These are phyloP conservation scores for Matsumurasca onukii DNA, from an alignment of 1,140 invertebrate genomes.

Conservation along the genomic window DNA sequence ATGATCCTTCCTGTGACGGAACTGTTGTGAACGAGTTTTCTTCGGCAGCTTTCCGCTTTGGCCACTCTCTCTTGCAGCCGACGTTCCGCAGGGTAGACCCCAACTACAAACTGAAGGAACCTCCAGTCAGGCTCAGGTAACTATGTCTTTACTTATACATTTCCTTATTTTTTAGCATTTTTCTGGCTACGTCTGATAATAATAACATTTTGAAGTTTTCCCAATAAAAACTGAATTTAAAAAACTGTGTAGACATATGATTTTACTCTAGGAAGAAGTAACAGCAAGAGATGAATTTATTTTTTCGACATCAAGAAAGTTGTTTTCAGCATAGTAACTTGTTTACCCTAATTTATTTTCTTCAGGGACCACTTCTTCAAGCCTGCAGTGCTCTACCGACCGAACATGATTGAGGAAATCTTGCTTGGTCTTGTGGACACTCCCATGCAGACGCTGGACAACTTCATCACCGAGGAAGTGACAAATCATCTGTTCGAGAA, in stretches of 20 bases:
- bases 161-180: too few relatives aligned
- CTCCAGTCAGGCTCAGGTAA: conserved; percentile 53
- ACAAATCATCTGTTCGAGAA: conserved; percentile 94
- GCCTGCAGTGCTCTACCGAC: conserved; percentile 49
- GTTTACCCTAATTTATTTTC: too few relatives aligned
- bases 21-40: conserved; percentile 66
- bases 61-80: conserved; percentile 63
- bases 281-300: too few relatives aligned
- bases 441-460: conserved; percentile 89
- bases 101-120: conserved; percentile 48
- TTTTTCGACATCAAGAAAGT: too few relatives aligned
- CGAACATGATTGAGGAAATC: conserved; percentile 80
- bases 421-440: conserved; percentile 82
- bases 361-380: conserved; percentile 66
- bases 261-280: too few relatives aligned
- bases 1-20: conserved; percentile 60
- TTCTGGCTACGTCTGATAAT: too few relatives aligned
- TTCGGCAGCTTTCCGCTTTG: conserved; percentile 63
- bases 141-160: too few relatives aligned
- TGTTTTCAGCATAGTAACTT: too few relatives aligned
- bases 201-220: too few relatives aligned
- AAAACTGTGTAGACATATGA: too few relatives aligned
- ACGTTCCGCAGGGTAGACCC: conserved; percentile 56
- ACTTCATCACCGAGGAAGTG: conserved; percentile 90
- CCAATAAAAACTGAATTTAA: too few relatives aligned